Evolutionary conservation across 2,113 vertebrate species (phyloP).

Genomic region (Pitta sordida): DNA sequence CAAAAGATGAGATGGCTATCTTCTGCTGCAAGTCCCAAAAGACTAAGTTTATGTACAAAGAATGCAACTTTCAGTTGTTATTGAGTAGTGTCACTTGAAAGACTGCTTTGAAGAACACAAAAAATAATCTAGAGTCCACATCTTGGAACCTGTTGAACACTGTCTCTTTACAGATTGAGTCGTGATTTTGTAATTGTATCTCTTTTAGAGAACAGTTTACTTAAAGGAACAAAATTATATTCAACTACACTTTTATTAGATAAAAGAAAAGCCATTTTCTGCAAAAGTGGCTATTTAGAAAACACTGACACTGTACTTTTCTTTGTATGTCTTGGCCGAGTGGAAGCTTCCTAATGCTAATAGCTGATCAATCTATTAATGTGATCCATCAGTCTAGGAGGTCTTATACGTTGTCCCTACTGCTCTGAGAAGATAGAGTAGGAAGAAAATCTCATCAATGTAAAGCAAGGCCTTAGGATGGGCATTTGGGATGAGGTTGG

Average conservation of each 20-base stretch:
- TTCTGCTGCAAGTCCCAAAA: neutral
- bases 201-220: conserved; percentile 8
- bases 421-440: neutral
- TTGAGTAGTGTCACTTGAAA: neutral
- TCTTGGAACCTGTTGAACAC: neutral
- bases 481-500: neutral
- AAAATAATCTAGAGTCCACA: neutral
- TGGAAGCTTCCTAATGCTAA: neutral
- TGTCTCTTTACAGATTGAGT: neutral
- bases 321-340: neutral
- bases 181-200: conserved; percentile 20
- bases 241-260: conserved; percentile 16
- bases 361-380: too few species aligned
- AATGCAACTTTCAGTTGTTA: neutral
- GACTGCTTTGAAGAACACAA: neutral
- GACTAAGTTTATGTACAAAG: neutral
- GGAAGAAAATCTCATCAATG: neutral
- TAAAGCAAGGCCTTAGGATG: neutral
- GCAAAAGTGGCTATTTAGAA: neutral
- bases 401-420: neutral
- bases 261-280: conserved; percentile 28
- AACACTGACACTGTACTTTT: neutral
- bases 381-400: neutral
- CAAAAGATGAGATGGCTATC: neutral
- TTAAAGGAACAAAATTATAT: conserved; percentile 37